phyloP scores from a whole-genome alignment of 2,888 invertebrate species.

The Euzetes globulus region DNA sequence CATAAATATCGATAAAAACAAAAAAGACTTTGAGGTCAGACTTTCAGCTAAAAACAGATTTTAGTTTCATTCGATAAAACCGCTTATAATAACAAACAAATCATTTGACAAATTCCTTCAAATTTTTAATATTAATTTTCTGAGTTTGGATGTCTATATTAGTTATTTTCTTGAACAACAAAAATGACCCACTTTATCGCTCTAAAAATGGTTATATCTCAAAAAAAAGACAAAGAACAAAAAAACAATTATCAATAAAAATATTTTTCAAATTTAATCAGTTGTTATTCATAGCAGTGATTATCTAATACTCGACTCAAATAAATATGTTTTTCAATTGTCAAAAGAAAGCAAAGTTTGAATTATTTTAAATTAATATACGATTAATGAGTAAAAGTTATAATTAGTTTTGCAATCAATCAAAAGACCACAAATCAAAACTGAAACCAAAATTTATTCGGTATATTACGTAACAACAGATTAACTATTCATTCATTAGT shows the following conservation, averaged over 20 bases:
- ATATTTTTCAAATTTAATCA: background rate
- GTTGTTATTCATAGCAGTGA: background rate
- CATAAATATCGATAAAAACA: no score
- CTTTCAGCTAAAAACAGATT: no score
- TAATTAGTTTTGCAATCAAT: background rate
- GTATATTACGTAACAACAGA: background rate
- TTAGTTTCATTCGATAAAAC: no score
- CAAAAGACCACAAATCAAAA: background rate
- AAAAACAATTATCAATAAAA: background rate
- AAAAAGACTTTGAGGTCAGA: no score
- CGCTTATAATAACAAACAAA: no score
- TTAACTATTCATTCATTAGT: background rate
- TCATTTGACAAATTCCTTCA: no score
- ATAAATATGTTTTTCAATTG: background rate
- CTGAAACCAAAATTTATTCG: no score
- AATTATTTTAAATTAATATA: background rate
- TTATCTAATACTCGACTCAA: background rate
- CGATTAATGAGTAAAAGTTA: background rate
- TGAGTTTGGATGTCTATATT: no score
- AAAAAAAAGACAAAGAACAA: background rate
- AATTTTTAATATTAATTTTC: no score
- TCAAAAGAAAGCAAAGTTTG: background rate
- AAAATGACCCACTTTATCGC: no score
- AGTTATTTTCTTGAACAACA: no score
- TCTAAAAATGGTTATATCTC: background rate